Conservation (phyloP, 2,113 vertebrate genomes). For the Verasper variegatus region DNA sequence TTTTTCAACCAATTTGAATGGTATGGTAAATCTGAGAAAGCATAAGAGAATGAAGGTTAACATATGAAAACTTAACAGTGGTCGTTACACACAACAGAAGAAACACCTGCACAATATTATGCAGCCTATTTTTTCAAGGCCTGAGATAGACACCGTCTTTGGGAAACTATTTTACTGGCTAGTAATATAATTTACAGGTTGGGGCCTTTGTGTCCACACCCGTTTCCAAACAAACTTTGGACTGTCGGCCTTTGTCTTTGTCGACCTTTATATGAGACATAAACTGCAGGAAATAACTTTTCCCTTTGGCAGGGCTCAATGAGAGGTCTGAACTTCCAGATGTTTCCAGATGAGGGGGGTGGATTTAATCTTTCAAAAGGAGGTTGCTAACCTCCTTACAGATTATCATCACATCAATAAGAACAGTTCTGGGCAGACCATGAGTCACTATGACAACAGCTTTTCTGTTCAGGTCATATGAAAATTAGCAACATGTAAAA, state of each 20-base stretch:
- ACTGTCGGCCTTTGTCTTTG: neutral
- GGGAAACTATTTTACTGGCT: neutral
- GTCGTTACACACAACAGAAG: neutral
- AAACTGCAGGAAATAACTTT: neutral
- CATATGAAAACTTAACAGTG: neutral
- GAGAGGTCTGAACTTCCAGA: neutral
- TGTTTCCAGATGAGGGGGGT: no score
- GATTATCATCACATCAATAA: no score
- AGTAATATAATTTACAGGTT: neutral
- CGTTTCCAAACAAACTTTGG: conserved; percentile 2
- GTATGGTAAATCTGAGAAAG: no score
- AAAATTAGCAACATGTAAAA: neutral
- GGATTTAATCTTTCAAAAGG: no score
- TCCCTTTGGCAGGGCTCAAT: neutral
- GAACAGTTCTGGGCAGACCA: no score
- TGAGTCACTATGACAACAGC: no score
- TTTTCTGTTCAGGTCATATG: neutral
- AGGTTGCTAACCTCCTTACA: no score
- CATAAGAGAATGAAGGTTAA: no score
- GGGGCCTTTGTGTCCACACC: neutral
- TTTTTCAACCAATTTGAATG: no score
- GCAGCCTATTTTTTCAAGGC: neutral
- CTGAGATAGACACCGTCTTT: neutral
- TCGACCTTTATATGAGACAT: neutral
- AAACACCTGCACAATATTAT: neutral